Evolutionary conservation across 2,888 invertebrate genomes (phyloP), one percentile per base, ranked within the genome.

Genomic region (Lasius platythorax): DNA sequence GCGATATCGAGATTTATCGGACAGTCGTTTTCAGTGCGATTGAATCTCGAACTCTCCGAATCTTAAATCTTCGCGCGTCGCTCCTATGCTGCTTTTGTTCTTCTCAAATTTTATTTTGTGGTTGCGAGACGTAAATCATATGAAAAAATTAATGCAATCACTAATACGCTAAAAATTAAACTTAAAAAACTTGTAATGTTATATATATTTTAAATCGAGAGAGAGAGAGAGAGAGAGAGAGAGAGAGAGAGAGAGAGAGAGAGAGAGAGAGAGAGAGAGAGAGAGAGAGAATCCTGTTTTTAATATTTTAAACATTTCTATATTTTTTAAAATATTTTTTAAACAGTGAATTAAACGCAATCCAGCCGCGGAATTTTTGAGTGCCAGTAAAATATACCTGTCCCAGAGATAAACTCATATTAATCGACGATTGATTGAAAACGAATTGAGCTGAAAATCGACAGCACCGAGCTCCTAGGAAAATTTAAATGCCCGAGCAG

Each of bases 1-100:
- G 72, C 64, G 83, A 72, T 79, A 84, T 72, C 78, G 82, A 83
- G 84, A 88, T 90, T 86, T 84, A 87, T 83, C 75, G 83, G 28
- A 72, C 23, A 61, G 43, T 66, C 67, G 78, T 87, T 84, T 78
- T 9, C 46, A 64, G 43, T 23, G 50, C n/a, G 74, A 84, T 87
- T 81, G 72, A 86, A 87, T 86, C 66, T 75, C 67, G 30, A 82
- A 53, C 73, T 81, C 37, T 12, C 40, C 67, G 23, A 67, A 64
- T 81, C 23, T 68, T 83, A 74, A 79, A 79, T 79, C 46, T 46
- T 46, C 15, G 43, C 6, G 43, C 15, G 6, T 70, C 23, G 28
- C 43, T 28, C n/a, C 18, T 53, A 30, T 8, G n/a, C 11, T 37
- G 9, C 3, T 72, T 53, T 46, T 18, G 15, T 23, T 37, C 8